Evolutionary conservation across 2,113 vertebrate genomes (phyloP), one percentile per base, ranked within the genome.

Genomic region (Sinosuthora webbiana): DNA sequence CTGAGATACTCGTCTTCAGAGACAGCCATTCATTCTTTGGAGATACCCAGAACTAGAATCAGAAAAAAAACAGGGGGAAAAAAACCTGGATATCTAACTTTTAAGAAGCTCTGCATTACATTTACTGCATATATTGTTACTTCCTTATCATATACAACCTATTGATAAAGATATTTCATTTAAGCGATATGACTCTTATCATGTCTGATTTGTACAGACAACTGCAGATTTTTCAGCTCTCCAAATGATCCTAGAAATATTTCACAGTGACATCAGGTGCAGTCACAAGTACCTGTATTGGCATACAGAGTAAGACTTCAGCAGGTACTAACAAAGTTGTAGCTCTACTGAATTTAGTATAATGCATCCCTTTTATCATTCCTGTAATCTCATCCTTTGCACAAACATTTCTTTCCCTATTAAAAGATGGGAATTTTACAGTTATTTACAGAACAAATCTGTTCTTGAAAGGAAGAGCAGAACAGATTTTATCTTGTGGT

Each of bases 21-120:
- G 28, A 28, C 4, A 77, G 22, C 5, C 71, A 24, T 44, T 81
- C 2, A 2, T 57, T 15, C 1, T 82, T 70, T 67, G 31, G 35
- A 81, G 23, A 35, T 0, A 2, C 21, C 7, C 0, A 1, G 17
- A 22, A 56, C 6, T 30, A 41, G 7, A 69, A 13, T 25, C 18
- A 45, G 45, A 0, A 59, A 59, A 55, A 83, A 67, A 49, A 9
- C 3, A 6, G 8, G 11, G 3, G 15, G 2, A 7, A 35, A 49
- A 57, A 57, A 8, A 7, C 21, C 21, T 31, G 7, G 4, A 10
- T 50, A 64, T 16, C 8, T 25, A 47, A 42, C 9, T 73, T 60
- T 24, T 37, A 42, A 21, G 3, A 81, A 52, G 7, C 19, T 84
- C 41, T 53, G 10, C 3, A 33, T 67, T 50, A 13, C 7, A 55